phyloP scores from a whole-genome alignment of 1,140 invertebrate genomes.

The Ctenoplectra terminalis region DNA sequence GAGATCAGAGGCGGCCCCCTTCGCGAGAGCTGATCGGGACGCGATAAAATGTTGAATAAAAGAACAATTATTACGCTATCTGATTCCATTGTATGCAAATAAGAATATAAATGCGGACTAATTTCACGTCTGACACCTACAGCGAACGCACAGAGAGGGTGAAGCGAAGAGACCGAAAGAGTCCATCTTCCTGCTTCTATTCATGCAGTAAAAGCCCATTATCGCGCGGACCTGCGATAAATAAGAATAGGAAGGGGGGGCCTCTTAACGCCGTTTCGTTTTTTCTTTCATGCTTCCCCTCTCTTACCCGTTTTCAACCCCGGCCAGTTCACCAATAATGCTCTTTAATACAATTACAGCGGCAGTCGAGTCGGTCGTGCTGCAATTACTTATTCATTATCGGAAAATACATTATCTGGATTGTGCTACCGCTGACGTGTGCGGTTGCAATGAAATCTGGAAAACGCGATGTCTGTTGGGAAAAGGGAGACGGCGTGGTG shows the following conservation, averaged over 20 bases:
- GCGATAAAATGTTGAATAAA: slow-evolving; percentile 59
- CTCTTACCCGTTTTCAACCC: neutral
- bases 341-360: slow-evolving; percentile 58
- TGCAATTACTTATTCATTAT: slow-evolving; percentile 64
- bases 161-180: slow-evolving; percentile 30
- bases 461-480: slow-evolving; percentile 15
- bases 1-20: neutral
- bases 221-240: slow-evolving; percentile 53
- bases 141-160: slow-evolving; percentile 9
- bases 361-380: slow-evolving; percentile 8
- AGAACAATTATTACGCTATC: slow-evolving; percentile 69
- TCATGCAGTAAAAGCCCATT: slow-evolving; percentile 69
- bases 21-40: slow-evolving; percentile 25
- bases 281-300: neutral
- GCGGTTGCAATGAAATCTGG: slow-evolving; percentile 31
- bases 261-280: slow-evolving; percentile 53
- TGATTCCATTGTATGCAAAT: slow-evolving; percentile 70
- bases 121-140: slow-evolving; percentile 66
- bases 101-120: slow-evolving; percentile 69
- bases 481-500: slow-evolving; percentile 3
- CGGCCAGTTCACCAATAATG: slow-evolving; percentile 36
- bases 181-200: slow-evolving; percentile 61
- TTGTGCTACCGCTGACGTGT: slow-evolving; percentile 17
- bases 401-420: slow-evolving; percentile 43
- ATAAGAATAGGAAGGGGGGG: slow-evolving; percentile 59